These are phyloP conservation scores for Rhizomys pruinosus DNA, from an alignment of 2,113 vertebrate genomes.

Conservation along the genomic window DNA sequence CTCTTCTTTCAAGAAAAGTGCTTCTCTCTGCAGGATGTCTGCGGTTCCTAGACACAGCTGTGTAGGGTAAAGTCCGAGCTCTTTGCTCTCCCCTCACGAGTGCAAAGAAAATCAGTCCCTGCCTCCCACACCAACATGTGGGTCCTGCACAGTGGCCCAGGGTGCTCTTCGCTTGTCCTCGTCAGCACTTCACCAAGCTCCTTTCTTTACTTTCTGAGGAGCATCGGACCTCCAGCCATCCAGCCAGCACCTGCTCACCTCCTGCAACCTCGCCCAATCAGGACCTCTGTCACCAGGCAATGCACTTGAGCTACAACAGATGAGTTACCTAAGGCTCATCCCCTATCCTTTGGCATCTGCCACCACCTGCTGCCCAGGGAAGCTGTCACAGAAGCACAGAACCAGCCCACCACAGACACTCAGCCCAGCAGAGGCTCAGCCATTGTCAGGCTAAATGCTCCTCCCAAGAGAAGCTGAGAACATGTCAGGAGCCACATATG, in stretches of 20 bases:
- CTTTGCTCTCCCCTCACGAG: neutral
- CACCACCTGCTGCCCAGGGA: neutral
- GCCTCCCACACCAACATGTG: neutral
- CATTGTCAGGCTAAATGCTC: too few species aligned
- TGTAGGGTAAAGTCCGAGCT: neutral
- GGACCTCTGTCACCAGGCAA: neutral
- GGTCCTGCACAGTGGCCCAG: accelerated
- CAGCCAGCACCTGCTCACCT: neutral
- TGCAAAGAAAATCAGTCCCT: neutral
- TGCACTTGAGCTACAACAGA: neutral
- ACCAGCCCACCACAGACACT: neutral
- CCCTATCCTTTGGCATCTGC: neutral
- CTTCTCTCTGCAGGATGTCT: neutral
- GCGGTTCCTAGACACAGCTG: neutral
- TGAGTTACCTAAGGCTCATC: neutral
- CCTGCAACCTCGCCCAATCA: too few species aligned
- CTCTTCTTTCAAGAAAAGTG: neutral
- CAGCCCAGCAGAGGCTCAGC: neutral
- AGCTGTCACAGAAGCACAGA: too few species aligned
- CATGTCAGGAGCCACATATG: too few species aligned
- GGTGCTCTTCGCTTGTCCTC: too few species aligned
- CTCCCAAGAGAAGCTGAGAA: neutral
- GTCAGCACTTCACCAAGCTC: neutral
- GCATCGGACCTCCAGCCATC: too few species aligned
- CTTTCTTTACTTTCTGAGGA: neutral